Evolutionary conservation across 2,888 invertebrate genomes (phyloP).

Genomic region (Pinctada fucata): DNA sequence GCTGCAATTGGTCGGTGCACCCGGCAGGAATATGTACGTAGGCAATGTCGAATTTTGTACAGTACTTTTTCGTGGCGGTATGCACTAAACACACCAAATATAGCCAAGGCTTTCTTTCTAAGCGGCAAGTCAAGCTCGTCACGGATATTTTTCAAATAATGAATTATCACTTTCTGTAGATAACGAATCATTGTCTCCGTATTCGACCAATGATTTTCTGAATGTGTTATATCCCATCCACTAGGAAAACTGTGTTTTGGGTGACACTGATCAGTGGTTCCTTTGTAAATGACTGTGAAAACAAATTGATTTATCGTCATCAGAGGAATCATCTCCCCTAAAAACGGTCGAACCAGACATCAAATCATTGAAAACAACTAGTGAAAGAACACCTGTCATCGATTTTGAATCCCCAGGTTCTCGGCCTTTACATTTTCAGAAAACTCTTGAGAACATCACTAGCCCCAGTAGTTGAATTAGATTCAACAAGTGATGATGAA

Average conservation of each 20-base stretch:
- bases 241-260: conserved; percentile 10
- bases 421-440: background rate
- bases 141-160: background rate
- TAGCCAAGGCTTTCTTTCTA: conserved; percentile 8
- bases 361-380: background rate
- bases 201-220: conserved; percentile 17
- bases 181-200: background rate
- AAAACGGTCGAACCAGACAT: background rate
- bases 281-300: conserved; percentile 6
- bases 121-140: conserved; percentile 4
- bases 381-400: background rate
- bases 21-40: conserved; percentile 26
- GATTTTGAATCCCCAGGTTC: background rate
- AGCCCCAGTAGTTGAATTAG: background rate
- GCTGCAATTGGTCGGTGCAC: conserved; percentile 46
- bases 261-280: conserved; percentile 8
- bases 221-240: conserved; percentile 11
- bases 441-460: background rate
- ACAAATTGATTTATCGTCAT: background rate
- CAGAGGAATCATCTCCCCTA: background rate
- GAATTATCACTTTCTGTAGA: conserved; percentile 9
- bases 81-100: conserved; percentile 13
- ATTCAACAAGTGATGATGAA: background rate
- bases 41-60: conserved; percentile 19
- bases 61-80: background rate